These are phyloP conservation scores for Aporophyla nigra DNA, from an alignment of 2,888 invertebrate genomes.

Conservation along the genomic window DNA sequence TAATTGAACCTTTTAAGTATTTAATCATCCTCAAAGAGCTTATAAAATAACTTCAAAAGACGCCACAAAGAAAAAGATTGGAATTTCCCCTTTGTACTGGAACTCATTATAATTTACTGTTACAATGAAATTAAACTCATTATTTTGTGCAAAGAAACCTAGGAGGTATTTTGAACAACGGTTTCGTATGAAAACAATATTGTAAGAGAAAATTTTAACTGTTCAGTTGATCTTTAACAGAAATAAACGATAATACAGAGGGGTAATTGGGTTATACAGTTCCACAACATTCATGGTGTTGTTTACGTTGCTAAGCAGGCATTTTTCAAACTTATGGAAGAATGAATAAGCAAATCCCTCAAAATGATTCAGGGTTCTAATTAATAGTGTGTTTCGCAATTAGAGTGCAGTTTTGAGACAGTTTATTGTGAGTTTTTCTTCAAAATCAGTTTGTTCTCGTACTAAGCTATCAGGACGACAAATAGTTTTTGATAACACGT, in stretches of 20 bases:
- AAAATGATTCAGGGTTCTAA: no score
- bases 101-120: slow-evolving; percentile 32
- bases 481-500: no score
- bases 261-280: no score
- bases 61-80: slow-evolving; percentile 15
- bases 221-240: neutral
- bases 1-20: slow-evolving; percentile 1
- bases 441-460: neutral
- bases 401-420: neutral
- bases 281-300: no score
- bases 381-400: no score
- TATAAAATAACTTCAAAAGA: slow-evolving; percentile 12
- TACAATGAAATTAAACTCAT: slow-evolving; percentile 41
- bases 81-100: slow-evolving; percentile 17
- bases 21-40: slow-evolving; percentile 22
- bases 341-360: no score
- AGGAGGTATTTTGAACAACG: neutral
- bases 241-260: neutral
- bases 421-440: neutral
- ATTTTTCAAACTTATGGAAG: no score
- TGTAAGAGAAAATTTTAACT: no score
- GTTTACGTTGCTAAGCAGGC: no score
- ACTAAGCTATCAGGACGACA: neutral
- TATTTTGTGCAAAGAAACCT: slow-evolving; percentile 19
- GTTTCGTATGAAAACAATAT: neutral